phyloP scores from a whole-genome alignment of 2,888 invertebrate species.

The Pheosia gnoma region DNA sequence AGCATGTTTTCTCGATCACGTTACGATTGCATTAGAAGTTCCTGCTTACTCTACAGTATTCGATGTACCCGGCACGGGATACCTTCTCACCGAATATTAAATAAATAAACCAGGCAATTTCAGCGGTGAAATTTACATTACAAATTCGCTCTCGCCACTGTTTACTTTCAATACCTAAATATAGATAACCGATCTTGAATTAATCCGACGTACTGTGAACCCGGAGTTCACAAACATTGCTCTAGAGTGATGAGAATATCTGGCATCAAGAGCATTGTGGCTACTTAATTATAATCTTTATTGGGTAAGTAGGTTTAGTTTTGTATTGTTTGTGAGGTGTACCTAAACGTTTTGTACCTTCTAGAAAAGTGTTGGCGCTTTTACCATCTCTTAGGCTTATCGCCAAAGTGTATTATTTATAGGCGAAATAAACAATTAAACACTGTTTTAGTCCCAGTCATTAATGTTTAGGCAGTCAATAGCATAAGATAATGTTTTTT shows the following conservation, averaged over 20 bases:
- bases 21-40: too few species aligned
- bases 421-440: too few species aligned
- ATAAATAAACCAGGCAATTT: not conserved
- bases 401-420: not conserved
- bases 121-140: not conserved
- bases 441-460: too few species aligned
- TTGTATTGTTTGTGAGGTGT: too few species aligned
- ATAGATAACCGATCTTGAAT: conserved; percentile 18
- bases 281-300: too few species aligned
- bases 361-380: not conserved
- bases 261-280: too few species aligned
- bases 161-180: conserved; percentile 22
- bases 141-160: conserved; percentile 6
- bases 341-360: too few species aligned
- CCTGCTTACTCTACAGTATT: too few species aligned
- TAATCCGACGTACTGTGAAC: conserved; percentile 18
- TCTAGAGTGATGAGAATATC: conserved; percentile 5
- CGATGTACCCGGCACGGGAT: not conserved
- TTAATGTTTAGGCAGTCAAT: too few species aligned
- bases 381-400: not conserved
- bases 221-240: conserved; percentile 22
- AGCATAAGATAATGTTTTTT: too few species aligned
- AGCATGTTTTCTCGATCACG: too few species aligned
- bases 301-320: too few species aligned
- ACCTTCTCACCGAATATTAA: not conserved